phyloP scores from a whole-genome alignment of 64 coral and sea anemone species.

The Actinia tenebrosa region DNA sequence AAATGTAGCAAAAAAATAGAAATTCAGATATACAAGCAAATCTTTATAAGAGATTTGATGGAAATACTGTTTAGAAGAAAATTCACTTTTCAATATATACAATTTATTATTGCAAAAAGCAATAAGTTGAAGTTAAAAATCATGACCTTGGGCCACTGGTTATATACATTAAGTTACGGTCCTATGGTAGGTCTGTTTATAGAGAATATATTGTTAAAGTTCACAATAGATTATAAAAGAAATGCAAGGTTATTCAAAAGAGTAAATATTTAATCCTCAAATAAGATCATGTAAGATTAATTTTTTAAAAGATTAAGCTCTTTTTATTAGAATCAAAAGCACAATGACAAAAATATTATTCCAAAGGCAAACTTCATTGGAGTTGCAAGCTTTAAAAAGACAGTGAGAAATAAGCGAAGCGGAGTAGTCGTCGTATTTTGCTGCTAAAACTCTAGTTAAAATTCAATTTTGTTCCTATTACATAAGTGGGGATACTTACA shows the following conservation, averaged over 20 bases:
- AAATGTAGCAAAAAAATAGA: not conserved
- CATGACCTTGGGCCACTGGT: not conserved
- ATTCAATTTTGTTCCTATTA: not conserved
- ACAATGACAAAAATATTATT: not conserved
- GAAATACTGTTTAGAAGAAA: not conserved
- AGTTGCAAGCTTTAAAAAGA: not conserved
- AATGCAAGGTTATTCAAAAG: not conserved
- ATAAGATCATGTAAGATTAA: not conserved
- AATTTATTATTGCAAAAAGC: slow-evolving; percentile 4
- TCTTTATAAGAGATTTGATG: not conserved
- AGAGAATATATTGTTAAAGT: slow-evolving; percentile 12
- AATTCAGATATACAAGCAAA: not conserved
- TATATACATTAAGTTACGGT: not conserved
- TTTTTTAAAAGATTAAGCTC: not conserved
- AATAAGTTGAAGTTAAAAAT: not conserved
- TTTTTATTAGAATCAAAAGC: not conserved
- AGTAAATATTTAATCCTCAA: not conserved
- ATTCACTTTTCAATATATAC: not conserved
- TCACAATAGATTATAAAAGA: slow-evolving; percentile 18
- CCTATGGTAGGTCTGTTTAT: not conserved
- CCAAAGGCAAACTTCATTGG: not conserved
- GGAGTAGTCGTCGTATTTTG: not conserved
- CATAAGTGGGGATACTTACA: not conserved
- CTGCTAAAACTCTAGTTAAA: not conserved
- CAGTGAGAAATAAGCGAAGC: no score